A percentile compares a stretch with the other conserved stretches of the same genome.
Evolutionary conservation across 2,888 invertebrate genomes (phyloP).

Genomic region (Eupithecia exiguata): DNA sequence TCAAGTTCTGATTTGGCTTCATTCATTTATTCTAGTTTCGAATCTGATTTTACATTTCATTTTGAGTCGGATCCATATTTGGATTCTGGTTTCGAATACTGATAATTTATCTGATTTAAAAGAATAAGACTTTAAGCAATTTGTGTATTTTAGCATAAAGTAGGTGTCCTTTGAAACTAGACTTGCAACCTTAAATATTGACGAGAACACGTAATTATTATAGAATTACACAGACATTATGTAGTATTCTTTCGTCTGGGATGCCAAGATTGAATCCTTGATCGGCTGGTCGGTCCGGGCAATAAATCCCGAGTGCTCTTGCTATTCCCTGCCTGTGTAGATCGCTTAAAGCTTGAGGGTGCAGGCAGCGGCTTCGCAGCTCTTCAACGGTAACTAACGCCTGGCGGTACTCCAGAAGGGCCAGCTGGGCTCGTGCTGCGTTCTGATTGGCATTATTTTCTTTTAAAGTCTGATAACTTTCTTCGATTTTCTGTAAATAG

Average conservation of each 20-base stretch:
- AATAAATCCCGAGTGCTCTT: conserved; percentile 22
- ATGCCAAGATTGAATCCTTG: conserved; percentile 13
- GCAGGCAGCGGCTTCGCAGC: conserved; percentile 34
- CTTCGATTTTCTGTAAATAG: conserved; percentile 16
- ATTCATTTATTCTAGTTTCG: no score
- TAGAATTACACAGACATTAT: conserved; percentile 18
- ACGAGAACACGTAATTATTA: neutral
- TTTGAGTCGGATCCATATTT: neutral
- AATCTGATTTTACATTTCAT: no score
- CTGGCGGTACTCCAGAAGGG: conserved; percentile 32
- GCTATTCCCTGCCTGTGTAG: conserved; percentile 26
- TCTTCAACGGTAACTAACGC: conserved; percentile 13
- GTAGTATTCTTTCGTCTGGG: conserved; percentile 23
- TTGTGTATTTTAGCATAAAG: no score
- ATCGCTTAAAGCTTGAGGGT: conserved; percentile 30
- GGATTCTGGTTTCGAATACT: no score
- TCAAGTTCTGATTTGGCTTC: neutral
- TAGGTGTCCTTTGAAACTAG: no score
- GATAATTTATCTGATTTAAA: no score
- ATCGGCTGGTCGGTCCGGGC: conserved; percentile 17
- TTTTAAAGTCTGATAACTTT: conserved; percentile 14
- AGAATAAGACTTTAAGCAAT: no score
- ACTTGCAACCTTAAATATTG: neutral
- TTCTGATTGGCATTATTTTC: conserved; percentile 27
- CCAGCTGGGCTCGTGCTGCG: conserved; percentile 29